Percentiles rank a stretch among this genome's conserved stretches.
Conservation (phyloP, 2,888 invertebrate species). For the Nomada ferruginata region DNA sequence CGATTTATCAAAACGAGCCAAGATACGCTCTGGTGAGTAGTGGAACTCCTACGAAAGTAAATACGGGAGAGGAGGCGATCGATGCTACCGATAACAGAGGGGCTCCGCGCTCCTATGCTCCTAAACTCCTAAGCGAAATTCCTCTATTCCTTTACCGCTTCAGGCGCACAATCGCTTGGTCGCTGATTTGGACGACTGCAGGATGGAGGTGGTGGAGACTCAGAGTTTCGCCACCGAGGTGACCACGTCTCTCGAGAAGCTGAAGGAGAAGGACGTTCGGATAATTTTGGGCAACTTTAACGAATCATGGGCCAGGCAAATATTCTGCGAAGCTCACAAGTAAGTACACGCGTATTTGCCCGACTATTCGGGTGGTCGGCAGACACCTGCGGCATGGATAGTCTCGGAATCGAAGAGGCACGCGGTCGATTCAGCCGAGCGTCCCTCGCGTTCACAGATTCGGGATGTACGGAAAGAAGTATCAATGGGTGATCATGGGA, state of each 20-base stretch:
- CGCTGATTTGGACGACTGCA: constrained; percentile 92
- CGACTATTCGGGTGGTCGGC: background rate
- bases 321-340: constrained; percentile 95
- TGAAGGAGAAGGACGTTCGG: constrained; percentile 95
- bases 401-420: background rate
- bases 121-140: too few relatives aligned
- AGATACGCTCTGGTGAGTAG: constrained; percentile 93
- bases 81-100: too few relatives aligned
- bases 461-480: constrained; percentile 95
- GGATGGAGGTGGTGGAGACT: constrained; percentile 93
- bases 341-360: constrained; percentile 76
- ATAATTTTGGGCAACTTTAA: constrained; percentile 98
- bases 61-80: background rate
- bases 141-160: background rate
- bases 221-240: constrained; percentile 97
- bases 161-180: constrained; percentile 95
- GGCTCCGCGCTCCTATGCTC: too few relatives aligned
- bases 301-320: constrained; percentile 95
- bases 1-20: constrained; percentile 98
- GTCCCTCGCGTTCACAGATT: constrained; percentile 84
- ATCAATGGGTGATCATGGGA: constrained; percentile 97
- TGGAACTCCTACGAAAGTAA: background rate
- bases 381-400: background rate
- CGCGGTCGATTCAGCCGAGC: background rate
- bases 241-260: constrained; percentile 90